Evolutionary conservation across 2,888 invertebrate genomes (phyloP).

Genomic region (Melanostoma mellinum): DNA sequence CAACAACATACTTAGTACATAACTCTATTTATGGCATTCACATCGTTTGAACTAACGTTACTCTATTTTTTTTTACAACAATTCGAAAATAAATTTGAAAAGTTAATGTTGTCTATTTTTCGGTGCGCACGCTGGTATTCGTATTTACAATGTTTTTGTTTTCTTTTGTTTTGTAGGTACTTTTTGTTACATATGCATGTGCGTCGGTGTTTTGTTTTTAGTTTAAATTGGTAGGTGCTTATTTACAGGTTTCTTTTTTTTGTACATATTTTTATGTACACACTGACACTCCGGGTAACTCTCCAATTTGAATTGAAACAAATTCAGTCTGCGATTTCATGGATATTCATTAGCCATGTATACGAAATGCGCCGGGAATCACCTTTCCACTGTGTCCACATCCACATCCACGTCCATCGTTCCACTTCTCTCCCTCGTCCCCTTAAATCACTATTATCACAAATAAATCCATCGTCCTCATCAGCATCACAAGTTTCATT

Average conservation of each 20-base stretch:
- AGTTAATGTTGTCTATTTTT: not conserved
- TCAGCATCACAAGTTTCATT: slow-evolving; percentile 55
- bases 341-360: slow-evolving; percentile 11
- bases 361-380: slow-evolving; percentile 47
- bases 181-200: slow-evolving; percentile 50
- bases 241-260: slow-evolving; percentile 4
- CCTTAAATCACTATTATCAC: slow-evolving; percentile 68
- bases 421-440: slow-evolving; percentile 2
- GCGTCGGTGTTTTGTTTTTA: slow-evolving; percentile 42
- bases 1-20: slow-evolving; percentile 5
- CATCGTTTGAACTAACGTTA: slow-evolving; percentile 24
- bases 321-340: slow-evolving; percentile 41
- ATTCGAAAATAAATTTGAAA: slow-evolving; percentile 2
- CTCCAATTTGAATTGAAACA: slow-evolving; percentile 31
- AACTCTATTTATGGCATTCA: not conserved
- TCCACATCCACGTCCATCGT: not conserved
- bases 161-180: slow-evolving; percentile 42
- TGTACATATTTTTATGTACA: not conserved
- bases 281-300: slow-evolving; percentile 44
- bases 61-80: slow-evolving; percentile 21
- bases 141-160: slow-evolving; percentile 13
- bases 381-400: not conserved
- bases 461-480: slow-evolving; percentile 48
- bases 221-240: not conserved
- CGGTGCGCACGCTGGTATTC: slow-evolving; percentile 32